A percentile compares a stretch with the other conserved stretches of the same genome.
These are phyloP conservation scores for Manacus vitellinus DNA, from an alignment of 2,113 vertebrate species.

Conservation along the genomic window DNA sequence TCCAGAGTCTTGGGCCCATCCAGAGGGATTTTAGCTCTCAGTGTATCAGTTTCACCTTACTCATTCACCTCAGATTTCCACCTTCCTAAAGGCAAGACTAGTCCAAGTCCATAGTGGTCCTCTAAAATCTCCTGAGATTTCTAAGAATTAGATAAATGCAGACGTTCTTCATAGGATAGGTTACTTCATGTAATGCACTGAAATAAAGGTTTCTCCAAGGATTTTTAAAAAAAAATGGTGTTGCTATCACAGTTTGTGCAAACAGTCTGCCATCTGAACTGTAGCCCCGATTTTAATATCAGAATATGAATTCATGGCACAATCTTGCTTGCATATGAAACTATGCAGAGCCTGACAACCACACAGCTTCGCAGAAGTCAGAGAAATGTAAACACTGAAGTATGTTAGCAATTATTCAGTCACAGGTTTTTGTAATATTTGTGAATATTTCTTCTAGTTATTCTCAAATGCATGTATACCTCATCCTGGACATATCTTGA, in stretches of 20 bases:
- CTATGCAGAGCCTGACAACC: neutral
- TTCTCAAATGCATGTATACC: neutral
- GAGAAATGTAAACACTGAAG: neutral
- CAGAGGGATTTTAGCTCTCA: neutral
- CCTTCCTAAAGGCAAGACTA: neutral
- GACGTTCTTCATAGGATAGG: neutral
- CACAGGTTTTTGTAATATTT: neutral
- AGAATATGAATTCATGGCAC: neutral
- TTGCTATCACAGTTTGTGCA: neutral
- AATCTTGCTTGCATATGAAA: neutral
- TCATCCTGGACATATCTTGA: neutral
- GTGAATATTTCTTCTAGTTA: neutral
- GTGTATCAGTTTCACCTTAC: neutral
- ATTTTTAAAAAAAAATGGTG: neutral
- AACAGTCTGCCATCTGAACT: neutral
- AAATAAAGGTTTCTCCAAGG: neutral
- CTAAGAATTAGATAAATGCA: neutral
- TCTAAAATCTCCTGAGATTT: neutral
- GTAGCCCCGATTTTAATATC: neutral
- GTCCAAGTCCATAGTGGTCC: neutral
- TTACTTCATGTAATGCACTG: neutral
- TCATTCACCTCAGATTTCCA: neutral
- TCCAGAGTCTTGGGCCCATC: neutral
- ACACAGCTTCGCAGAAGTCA: neutral
- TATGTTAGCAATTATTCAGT: neutral